Conservation (phyloP, 2,113 vertebrate genomes). For the Brachionichthys hirsutus region DNA sequence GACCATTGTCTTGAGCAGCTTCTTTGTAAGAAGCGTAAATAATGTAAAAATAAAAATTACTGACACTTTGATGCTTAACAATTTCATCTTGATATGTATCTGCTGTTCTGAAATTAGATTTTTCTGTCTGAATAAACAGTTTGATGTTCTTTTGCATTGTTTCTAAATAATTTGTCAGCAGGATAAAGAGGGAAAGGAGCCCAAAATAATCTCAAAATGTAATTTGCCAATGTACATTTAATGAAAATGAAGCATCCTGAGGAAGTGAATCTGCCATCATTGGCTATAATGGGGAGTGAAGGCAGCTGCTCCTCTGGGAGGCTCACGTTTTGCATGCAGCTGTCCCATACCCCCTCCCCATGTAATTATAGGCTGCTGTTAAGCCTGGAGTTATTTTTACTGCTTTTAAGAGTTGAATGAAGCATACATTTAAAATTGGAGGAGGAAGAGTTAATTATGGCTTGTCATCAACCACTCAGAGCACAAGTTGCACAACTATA, state of each 20-base stretch:
- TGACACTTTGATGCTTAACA: constrained; percentile 4
- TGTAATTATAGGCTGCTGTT: constrained; percentile 66
- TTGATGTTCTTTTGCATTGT: no score
- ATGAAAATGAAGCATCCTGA: constrained; percentile 2
- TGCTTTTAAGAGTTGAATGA: constrained; percentile 54
- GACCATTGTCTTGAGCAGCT: constrained; percentile 8
- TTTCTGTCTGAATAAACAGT: no score
- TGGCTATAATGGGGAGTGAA: constrained; percentile 20
- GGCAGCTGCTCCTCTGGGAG: constrained; percentile 27
- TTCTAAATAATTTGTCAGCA: no score
- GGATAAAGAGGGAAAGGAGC: neutral
- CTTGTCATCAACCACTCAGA: constrained; percentile 20
- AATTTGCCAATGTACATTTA: neutral
- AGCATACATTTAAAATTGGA: constrained; percentile 39
- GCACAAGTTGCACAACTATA: neutral
- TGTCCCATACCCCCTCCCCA: constrained; percentile 48
- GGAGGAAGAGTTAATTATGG: constrained; percentile 51
- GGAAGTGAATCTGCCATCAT: neutral
- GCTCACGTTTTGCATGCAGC: constrained; percentile 28
- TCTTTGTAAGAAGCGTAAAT: constrained; percentile 30
- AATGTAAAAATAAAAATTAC: constrained; percentile 6
- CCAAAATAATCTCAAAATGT: neutral
- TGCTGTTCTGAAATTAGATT: no score
- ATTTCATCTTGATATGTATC: neutral
- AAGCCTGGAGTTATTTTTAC: constrained; percentile 65